A percentile compares a stretch with the other conserved stretches of the same genome.
These are phyloP conservation scores for Hemichromis elongatus DNA, from an alignment of 2,113 vertebrate species.

Conservation along the genomic window DNA sequence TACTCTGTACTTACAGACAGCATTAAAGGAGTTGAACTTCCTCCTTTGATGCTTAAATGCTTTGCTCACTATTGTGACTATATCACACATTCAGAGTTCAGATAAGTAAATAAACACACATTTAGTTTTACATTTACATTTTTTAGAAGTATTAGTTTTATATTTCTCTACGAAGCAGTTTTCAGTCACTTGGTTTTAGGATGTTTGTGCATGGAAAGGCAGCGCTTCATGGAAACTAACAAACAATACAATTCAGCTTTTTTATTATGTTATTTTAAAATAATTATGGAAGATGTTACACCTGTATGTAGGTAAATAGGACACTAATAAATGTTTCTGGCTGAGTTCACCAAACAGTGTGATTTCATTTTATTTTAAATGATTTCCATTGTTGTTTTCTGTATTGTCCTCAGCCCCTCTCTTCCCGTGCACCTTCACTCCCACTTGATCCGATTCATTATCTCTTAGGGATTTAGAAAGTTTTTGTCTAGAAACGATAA, in stretches of 20 bases:
- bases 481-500: background rate
- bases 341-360: rapidly evolving
- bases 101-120: background rate
- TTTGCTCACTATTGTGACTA: background rate
- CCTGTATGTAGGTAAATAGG: background rate
- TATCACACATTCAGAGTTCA: background rate
- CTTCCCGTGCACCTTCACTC: background rate
- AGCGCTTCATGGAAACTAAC: background rate
- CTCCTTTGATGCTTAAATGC: rapidly evolving
- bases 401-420: background rate
- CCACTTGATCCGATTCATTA: background rate
- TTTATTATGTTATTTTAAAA: background rate
- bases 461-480: background rate
- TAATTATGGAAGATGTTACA: background rate
- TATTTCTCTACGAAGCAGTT: background rate
- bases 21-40: background rate
- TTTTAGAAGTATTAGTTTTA: background rate
- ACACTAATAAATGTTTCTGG: background rate
- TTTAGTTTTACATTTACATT: background rate
- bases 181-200: background rate
- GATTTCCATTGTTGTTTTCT: background rate
- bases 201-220: background rate
- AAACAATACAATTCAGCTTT: background rate
- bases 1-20: background rate
- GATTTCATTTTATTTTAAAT: background rate